phyloP scores from a whole-genome alignment of 2,797 vertebrate genomes.

The Trematomus bernacchii region DNA sequence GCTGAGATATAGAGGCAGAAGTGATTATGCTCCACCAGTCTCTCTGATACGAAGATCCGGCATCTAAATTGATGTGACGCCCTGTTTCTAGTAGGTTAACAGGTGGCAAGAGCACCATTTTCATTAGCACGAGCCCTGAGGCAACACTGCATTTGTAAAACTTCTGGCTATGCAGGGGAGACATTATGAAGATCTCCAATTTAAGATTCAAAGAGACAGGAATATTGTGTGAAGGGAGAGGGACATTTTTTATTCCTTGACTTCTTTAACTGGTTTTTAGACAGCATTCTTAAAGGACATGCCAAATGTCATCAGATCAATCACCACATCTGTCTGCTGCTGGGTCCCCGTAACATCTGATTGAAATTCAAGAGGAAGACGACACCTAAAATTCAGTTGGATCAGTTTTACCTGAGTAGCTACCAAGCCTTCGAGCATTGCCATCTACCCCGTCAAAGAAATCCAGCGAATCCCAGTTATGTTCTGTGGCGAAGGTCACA shows the following conservation, averaged over 20 bases:
- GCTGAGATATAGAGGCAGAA: constrained; percentile 30
- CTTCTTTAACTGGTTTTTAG: constrained; percentile 51
- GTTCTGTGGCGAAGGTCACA: constrained; percentile 97
- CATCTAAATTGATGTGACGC: constrained; percentile 48
- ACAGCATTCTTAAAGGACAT: constrained; percentile 66
- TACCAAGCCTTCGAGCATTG: constrained; percentile 95
- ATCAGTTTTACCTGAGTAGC: constrained; percentile 93
- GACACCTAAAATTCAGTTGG: constrained; percentile 57
- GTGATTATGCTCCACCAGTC: constrained; percentile 49
- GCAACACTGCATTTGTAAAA: constrained; percentile 47
- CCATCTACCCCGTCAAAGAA: constrained; percentile 96
- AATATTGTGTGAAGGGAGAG: constrained; percentile 17
- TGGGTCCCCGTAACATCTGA: constrained; percentile 51
- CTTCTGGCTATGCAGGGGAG: constrained; percentile 37
- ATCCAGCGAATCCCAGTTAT: constrained; percentile 99
- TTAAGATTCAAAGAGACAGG: constrained; percentile 18
- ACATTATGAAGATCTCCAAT: constrained; percentile 50
- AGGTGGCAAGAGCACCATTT: constrained; percentile 47
- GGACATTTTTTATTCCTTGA: constrained; percentile 16
- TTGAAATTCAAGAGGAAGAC: constrained; percentile 60
- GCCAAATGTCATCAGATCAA: constrained; percentile 71
- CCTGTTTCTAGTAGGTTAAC: constrained; percentile 53
- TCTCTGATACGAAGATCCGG: constrained; percentile 28
- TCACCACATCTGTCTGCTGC: constrained; percentile 63
- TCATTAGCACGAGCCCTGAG: constrained; percentile 54